Conservation (phyloP, 2,888 invertebrate genomes). For the Drosophila atripex region DNA sequence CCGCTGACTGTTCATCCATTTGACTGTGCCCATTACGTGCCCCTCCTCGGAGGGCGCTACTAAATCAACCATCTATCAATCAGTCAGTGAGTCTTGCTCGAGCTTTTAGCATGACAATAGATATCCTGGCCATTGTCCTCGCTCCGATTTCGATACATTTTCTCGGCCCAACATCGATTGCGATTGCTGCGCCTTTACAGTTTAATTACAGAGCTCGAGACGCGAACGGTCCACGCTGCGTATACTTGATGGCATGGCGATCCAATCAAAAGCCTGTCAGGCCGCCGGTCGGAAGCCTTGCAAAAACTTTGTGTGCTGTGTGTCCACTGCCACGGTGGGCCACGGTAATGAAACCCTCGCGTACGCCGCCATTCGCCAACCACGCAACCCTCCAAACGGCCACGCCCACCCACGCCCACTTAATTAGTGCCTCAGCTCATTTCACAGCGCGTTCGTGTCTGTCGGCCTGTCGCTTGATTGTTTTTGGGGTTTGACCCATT, state of each 20-base stretch:
- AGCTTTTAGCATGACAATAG: conserved; percentile 69
- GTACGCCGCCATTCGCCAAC: conserved; percentile 35
- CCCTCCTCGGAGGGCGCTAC: conserved; percentile 9
- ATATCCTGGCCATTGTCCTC: conserved; percentile 42
- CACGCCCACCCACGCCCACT: conserved; percentile 65
- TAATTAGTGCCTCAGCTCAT: conserved; percentile 73
- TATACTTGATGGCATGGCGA: conserved; percentile 65
- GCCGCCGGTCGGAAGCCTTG: conserved; percentile 24
- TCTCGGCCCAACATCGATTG: conserved; percentile 41
- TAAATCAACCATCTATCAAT: conserved; percentile 16
- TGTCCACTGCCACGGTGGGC: conserved; percentile 8
- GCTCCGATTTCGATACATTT: conserved; percentile 53
- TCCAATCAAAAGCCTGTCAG: conserved; percentile 72
- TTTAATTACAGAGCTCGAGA: conserved; percentile 63
- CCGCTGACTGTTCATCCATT: conserved; percentile 78
- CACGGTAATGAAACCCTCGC: conserved; percentile 50
- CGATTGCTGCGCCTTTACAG: conserved; percentile 25
- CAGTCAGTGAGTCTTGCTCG: conserved; percentile 14
- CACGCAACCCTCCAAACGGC: conserved; percentile 23
- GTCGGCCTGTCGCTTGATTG: conserved; percentile 60
- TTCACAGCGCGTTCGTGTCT: conserved; percentile 42
- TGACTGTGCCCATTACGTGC: conserved; percentile 59
- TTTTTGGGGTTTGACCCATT: conserved; percentile 79
- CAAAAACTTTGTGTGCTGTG: conserved; percentile 60
- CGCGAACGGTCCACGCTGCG: conserved; percentile 54